phyloP scores from a whole-genome alignment of 2,113 vertebrate species.

The Nothoprocta perdicaria region DNA sequence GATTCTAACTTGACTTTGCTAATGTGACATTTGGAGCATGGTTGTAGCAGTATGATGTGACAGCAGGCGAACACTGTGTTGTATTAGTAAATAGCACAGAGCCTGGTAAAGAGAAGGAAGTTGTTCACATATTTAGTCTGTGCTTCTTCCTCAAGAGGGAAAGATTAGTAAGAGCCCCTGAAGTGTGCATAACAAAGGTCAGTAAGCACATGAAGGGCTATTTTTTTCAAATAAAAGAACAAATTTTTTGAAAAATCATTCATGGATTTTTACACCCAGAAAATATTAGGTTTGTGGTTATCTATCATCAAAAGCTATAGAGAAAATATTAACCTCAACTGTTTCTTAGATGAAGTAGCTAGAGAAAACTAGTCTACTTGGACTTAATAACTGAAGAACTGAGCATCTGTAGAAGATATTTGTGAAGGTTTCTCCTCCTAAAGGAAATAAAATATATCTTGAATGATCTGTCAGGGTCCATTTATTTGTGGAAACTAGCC shows the following conservation, averaged over 20 bases:
- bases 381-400: neutral
- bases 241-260: neutral
- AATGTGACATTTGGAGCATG: conserved; percentile 77
- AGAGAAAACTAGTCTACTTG: neutral
- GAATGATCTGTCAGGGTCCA: conserved; percentile 46
- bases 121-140: neutral
- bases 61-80: conserved; percentile 36
- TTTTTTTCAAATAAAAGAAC: neutral
- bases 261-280: neutral
- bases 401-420: neutral
- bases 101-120: conserved; percentile 4
- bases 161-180: neutral
- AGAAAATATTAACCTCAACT: neutral
- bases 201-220: neutral
- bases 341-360: neutral
- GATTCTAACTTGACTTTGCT: conserved; percentile 67
- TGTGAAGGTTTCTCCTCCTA: neutral
- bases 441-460: conserved; percentile 34
- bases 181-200: conserved; percentile 32
- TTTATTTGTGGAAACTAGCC: conserved; percentile 47
- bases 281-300: neutral
- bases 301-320: neutral
- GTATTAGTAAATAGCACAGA: conserved; percentile 14
- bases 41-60: conserved; percentile 57
- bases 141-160: neutral